Base-by-base conservation (phyloP, 1,140 invertebrate genomes). In the Aphaenogaster floridana region DNA sequence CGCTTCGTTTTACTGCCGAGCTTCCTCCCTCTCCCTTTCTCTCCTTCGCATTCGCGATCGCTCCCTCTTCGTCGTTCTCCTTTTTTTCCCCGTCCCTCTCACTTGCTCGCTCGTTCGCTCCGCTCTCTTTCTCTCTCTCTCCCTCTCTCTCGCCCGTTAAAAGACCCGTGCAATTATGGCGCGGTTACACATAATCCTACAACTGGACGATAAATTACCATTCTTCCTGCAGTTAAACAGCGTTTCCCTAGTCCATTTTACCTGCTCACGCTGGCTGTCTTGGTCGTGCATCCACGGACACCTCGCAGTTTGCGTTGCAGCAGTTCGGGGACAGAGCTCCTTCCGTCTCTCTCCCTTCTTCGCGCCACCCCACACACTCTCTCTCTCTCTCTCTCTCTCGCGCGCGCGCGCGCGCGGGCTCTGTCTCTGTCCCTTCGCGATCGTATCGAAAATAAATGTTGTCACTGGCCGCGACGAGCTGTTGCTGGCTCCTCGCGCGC, bases 1-100 rank as follows among this genome's bases (percentile, higher is more conserved):
- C 89, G 52, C 87, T 90, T 64, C 74, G 83, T 91, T 87, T 85
- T 87, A 80, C 89, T 84, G 54, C 61, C 80, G 57, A 68, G 79
- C 63, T 79, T 68, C 50, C 50, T 66, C 78, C 52, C 63, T 36
- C 64, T 3, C n/a, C 17, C 76, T 69, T 28, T 59, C 74, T 80
- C 21, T 50, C 21, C 36, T 42, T 5, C 36, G 34, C 52, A 36
- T 6, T 63, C 45, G 17, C 52, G n/a, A 17, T 68, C 50, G 3
- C 21, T 79, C 71, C 39, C n/a, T 85, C 50, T 21, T 34, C 28
- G 34, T 81, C 72, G 48, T 69, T 48, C 63, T 42, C 36, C 48
- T 48, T 63, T 78, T n/a, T 50, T n/a, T 61, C 9, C 5, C 72
- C 7, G 11, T 79, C 76, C 45, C 39, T 48, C 42, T 78, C 21